Base-by-base conservation (phyloP, 2,113 vertebrate genomes). In the Diadophis punctatus region DNA sequence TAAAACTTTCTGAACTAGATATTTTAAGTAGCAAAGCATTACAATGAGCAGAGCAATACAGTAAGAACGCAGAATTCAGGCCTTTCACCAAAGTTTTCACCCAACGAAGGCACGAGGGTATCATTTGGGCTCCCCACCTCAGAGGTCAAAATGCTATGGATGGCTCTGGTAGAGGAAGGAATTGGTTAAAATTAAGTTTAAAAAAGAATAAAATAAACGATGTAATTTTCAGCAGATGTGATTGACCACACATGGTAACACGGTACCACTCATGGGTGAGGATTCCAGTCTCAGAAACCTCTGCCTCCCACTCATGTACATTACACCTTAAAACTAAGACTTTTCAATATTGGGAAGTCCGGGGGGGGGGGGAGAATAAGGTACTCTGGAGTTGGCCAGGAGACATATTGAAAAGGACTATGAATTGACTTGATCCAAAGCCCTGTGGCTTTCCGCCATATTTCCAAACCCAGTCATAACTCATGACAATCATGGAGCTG, bases 171-270 rank as follows among this genome's bases (percentile, higher is more conserved):
- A 95, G 95, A 95, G 30, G 88, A 94, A 95, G 58, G 93, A 94
- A 97, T 96, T 96, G 96, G 88, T 95, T 93, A 93, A 96, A 93
- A 96, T 86, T 88, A 96, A 93, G 95, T 25, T 96, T 95, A 96
- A 97, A 93, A 93, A 95, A 91, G 92, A 97, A 95, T 92, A 49
- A 92, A 94, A 85, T 27, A 90, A 95, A 95, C 92, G 94, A 90
- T 93, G 92, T 94, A 96, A 97, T 96, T 90, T 30, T 25, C 92
- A 96, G 95, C 96, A 97, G 95, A 96, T 96, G 96, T 91, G 93
- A 96, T 93, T 96, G 92, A 90, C 95, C 93, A 95, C 90, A 96
- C 96, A 94, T 94, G 93, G 80, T 93, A 90, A 95, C 94, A 14
- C 30, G 12, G 12, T 68, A 11, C 30, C 30, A 68, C 30, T 14